A percentile compares a stretch with the other conserved stretches of the same genome.
Conservation (phyloP, 2,888 invertebrate genomes). For the Hirtodrosophila histrioides region DNA sequence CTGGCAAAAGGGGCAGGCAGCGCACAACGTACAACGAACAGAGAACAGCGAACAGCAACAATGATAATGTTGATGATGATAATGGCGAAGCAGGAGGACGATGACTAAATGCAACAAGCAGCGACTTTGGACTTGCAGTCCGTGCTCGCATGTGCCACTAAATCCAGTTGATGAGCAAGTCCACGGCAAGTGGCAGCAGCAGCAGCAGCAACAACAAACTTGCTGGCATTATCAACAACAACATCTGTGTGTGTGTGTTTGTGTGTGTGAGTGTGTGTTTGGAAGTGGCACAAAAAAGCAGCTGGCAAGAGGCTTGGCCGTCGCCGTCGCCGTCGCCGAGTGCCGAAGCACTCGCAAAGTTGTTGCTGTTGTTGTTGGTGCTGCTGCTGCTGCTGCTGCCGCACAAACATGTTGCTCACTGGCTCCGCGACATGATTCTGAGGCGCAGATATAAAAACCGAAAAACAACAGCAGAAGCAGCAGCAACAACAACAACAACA, state of each 20-base stretch:
- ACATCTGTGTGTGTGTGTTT: slow-evolving; percentile 29
- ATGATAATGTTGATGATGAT: slow-evolving; percentile 22
- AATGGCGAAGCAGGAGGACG: slow-evolving; percentile 40
- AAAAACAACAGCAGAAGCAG: slow-evolving; percentile 33
- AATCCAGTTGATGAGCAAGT: slow-evolving; percentile 74
- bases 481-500: slow-evolving; percentile 27
- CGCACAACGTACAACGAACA: slow-evolving; percentile 24
- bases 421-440: slow-evolving; percentile 76
- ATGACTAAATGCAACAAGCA: slow-evolving; percentile 76
- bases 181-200: slow-evolving; percentile 67
- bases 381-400: slow-evolving; percentile 47
- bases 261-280: slow-evolving; percentile 18
- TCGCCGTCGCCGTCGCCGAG: slow-evolving; percentile 58
- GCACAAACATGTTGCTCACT: slow-evolving; percentile 77
- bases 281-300: slow-evolving; percentile 67
- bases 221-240: slow-evolving; percentile 55
- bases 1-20: slow-evolving; percentile 49
- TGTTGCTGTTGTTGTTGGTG: slow-evolving; percentile 31
- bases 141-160: slow-evolving; percentile 55
- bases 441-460: slow-evolving; percentile 68
- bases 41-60: slow-evolving; percentile 9
- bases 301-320: slow-evolving; percentile 64
- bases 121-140: slow-evolving; percentile 64
- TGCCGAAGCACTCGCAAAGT: slow-evolving; percentile 66
- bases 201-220: slow-evolving; percentile 38